These are phyloP conservation scores for Euclidia mi DNA, from an alignment of 2,888 invertebrate genomes.

Conservation along the genomic window DNA sequence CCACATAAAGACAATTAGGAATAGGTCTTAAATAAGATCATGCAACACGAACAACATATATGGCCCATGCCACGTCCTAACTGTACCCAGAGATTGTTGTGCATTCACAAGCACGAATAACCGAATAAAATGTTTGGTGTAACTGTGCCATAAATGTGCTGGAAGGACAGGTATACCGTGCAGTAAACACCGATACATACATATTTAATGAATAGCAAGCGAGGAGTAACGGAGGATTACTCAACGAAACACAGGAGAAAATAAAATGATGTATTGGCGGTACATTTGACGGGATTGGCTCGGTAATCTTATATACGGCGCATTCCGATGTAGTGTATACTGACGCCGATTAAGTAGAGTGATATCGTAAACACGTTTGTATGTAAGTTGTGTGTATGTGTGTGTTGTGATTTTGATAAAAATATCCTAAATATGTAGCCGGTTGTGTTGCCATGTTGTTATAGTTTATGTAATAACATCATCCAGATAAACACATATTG, in stretches of 20 bases:
- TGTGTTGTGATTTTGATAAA: conserved; percentile 61
- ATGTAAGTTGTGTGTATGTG: conserved; percentile 65
- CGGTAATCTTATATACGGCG: conserved; percentile 75
- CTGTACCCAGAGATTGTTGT: conserved; percentile 79
- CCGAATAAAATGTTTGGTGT: conserved; percentile 80
- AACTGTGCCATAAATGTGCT: conserved; percentile 86
- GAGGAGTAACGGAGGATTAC: conserved; percentile 80
- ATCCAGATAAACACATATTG: conserved; percentile 28
- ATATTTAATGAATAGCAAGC: conserved; percentile 84
- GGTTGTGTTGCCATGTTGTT: conserved; percentile 56
- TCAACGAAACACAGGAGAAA: conserved; percentile 75
- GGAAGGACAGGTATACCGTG: conserved; percentile 86
- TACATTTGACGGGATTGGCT: conserved; percentile 82
- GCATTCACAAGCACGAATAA: conserved; percentile 87
- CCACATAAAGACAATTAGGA: conserved; percentile 80
- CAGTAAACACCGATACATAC: conserved; percentile 83
- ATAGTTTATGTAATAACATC: conserved; percentile 24
- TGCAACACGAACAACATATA: conserved; percentile 89
- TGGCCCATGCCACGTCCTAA: conserved; percentile 86
- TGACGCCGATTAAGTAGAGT: conserved; percentile 70
- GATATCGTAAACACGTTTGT: conserved; percentile 60
- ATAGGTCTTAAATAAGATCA: conserved; percentile 82
- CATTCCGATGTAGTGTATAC: conserved; percentile 83
- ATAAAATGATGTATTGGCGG: conserved; percentile 71
- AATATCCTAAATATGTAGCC: conserved; percentile 66